Evolutionary conservation across 2,113 vertebrate species (phyloP), one percentile per base, ranked within the genome.

Genomic region (Gambusia holbrooki): DNA sequence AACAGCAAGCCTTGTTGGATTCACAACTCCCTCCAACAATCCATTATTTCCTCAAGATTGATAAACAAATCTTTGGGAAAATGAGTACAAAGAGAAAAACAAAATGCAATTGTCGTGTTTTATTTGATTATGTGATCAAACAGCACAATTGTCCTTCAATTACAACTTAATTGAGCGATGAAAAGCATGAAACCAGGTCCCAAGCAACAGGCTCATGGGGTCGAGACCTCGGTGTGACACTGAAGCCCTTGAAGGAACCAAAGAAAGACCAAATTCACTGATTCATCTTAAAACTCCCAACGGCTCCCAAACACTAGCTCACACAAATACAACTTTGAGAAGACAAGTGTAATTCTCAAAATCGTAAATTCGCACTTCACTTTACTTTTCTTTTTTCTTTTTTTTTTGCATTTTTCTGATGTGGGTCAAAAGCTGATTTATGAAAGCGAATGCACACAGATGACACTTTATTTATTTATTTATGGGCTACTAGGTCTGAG

Each of bases 161-260:
- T 69, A 71, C 72, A 80, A 58, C 27, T 12, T 37, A 77, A 80
- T 69, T 48, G 76, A 69, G 22, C 69, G 71, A n/a, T 19, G 15
- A 65, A 51, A 32, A 72, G 37, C 65, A 58, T 84, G 71, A 82
- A 88, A 73, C 64, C 63, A 78, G 30, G 60, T 76, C 40, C 30
- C 60, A 60, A 62, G 15, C 32, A 77, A 66, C 37, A 51, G 54
- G 67, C 72, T 58, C 42, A 4, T 54, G 19, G 51, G 77, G 79
- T 84, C 89, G 83, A 66, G 81, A 87, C 83, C 81, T 67, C 0
- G 3, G 61, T 71, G 62, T 73, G 58, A 65, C 80, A 74, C 63
- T 12, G 45, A 83, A 77, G 63, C 54, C 69, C 69, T 32, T 0
- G 17, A 3, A 28, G 17, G 58, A 28, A 35, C 61, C 42, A 62